phyloP scores from a whole-genome alignment of 1,140 invertebrate species.

The Xylocopa sonorina region DNA sequence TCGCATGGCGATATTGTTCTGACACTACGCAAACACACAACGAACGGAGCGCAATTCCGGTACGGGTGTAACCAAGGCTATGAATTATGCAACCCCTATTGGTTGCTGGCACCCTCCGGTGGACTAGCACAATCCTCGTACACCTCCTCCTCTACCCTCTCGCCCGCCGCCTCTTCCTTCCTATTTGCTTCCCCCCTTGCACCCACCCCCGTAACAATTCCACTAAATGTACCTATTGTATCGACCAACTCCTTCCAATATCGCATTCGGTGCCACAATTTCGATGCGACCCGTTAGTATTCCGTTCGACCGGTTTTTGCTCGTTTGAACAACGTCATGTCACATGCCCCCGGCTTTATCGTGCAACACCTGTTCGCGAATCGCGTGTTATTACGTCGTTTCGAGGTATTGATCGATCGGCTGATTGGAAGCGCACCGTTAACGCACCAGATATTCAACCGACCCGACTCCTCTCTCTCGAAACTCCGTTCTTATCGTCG shows the following conservation, averaged over 20 bases:
- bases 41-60: conserved; percentile 71
- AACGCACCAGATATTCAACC: too few relatives aligned
- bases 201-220: conserved; percentile 18
- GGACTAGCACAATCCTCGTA: conserved; percentile 63
- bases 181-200: conserved; percentile 32
- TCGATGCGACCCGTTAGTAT: conserved; percentile 24
- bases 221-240: conserved; percentile 47
- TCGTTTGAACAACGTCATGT: neutral
- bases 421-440: too few relatives aligned
- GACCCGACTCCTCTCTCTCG: too few relatives aligned
- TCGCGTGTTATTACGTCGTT: conserved; percentile 1
- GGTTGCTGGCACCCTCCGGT: conserved; percentile 66
- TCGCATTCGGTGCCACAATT: conserved; percentile 36
- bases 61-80: conserved; percentile 72
- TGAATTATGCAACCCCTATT: conserved; percentile 76
- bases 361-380: conserved; percentile 5
- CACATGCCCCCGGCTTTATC: neutral
- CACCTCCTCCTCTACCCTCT: conserved; percentile 24
- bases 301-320: conserved; percentile 25
- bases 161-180: conserved; percentile 24
- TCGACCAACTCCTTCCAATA: conserved; percentile 54
- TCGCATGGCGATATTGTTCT: conserved; percentile 68
- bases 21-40: conserved; percentile 70
- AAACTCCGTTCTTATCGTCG: too few relatives aligned
- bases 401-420: neutral